Percentiles rank a stretch among this genome's conserved stretches.
Conservation (phyloP, 2,797 vertebrate genomes). For the Sebastes flavidus region DNA sequence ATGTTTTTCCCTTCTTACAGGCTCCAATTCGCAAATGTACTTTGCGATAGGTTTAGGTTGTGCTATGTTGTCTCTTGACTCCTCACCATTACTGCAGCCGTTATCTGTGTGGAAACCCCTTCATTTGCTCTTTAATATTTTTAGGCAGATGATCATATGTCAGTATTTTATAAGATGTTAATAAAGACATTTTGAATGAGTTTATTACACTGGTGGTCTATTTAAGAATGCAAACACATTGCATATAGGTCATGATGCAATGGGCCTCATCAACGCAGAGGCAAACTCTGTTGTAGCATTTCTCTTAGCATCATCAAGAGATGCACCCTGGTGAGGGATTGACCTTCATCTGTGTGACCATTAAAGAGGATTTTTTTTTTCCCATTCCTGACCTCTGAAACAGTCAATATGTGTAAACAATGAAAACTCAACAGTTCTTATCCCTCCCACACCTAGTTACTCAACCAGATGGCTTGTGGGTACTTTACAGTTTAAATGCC, state of each 20-base stretch:
- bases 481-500: background rate
- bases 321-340: background rate
- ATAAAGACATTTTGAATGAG: too few species aligned
- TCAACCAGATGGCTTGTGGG: background rate
- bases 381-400: constrained; percentile 1
- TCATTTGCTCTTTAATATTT: background rate
- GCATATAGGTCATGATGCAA: background rate
- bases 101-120: background rate
- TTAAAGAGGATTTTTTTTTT: constrained; percentile 12
- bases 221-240: background rate
- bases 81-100: background rate
- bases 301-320: background rate
- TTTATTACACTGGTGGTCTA: background rate
- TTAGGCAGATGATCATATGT: background rate
- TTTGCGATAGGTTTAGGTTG: background rate
- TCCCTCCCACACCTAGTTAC: background rate
- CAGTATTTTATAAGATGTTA: too few species aligned
- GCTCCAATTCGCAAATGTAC: background rate
- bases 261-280: background rate
- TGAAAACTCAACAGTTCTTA: background rate
- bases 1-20: background rate
- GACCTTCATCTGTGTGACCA: constrained; percentile 19
- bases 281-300: background rate
- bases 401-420: constrained; percentile 1
- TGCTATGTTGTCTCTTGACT: background rate